These are phyloP conservation scores for Alligator sinensis DNA, from an alignment of 2,113 vertebrate species.

Conservation along the genomic window DNA sequence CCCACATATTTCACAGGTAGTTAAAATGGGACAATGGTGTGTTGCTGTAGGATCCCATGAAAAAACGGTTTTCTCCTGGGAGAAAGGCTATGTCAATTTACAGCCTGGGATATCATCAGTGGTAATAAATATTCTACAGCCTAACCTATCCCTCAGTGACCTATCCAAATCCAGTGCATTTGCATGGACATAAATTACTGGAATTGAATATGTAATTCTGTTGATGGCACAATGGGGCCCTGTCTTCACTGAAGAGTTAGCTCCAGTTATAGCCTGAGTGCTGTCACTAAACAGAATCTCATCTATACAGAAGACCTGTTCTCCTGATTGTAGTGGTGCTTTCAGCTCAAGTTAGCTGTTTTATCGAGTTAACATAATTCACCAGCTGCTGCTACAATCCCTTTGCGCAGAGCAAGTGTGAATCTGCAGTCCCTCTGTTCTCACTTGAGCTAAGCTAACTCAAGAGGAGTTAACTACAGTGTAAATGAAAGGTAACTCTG, in stretches of 20 bases:
- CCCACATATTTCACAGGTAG: no score
- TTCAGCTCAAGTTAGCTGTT: not conserved
- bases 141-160: not conserved
- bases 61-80: no score
- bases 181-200: not conserved
- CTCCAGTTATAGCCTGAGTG: not conserved
- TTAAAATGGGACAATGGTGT: no score
- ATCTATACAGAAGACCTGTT: not conserved
- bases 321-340: not conserved
- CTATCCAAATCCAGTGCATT: not conserved
- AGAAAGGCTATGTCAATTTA: no score
- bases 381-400: not conserved
- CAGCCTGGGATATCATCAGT: not conserved
- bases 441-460: not conserved
- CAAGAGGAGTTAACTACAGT: not conserved
- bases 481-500: not conserved
- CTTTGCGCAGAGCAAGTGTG: not conserved
- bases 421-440: not conserved
- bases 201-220: not conserved
- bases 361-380: not conserved
- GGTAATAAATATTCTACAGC: not conserved
- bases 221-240: not conserved
- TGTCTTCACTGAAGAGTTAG: not conserved
- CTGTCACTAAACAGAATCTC: not conserved
- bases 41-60: no score